A percentile compares a stretch with the other conserved stretches of the same genome.
phyloP scores from a whole-genome alignment of 2,797 vertebrate species.

The Loriculus beryllinus region DNA sequence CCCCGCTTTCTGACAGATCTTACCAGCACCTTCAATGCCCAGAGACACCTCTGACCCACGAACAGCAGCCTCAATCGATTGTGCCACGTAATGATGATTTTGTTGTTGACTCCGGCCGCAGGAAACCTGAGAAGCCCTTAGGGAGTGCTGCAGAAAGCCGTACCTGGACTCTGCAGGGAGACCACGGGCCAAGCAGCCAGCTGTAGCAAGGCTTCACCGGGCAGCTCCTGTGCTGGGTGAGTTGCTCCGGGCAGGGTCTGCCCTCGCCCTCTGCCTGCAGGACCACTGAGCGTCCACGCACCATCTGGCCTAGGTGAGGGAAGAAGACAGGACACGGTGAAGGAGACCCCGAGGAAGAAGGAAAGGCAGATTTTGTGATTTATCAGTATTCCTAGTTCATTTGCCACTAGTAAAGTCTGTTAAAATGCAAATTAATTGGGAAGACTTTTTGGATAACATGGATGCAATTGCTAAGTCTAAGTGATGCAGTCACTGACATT shows the following conservation, averaged over 20 bases:
- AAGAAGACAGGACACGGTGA: background rate
- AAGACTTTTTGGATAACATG: background rate
- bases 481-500: background rate
- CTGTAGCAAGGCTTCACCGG: slow-evolving; percentile 88
- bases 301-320: slow-evolving; percentile 80
- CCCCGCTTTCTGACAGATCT: background rate
- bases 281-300: slow-evolving; percentile 82
- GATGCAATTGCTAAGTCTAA: background rate
- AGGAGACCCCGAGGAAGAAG: background rate
- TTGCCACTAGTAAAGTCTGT: background rate
- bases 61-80: background rate
- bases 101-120: accelerated
- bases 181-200: slow-evolving; percentile 91
- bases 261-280: slow-evolving; percentile 87
- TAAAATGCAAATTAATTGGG: background rate
- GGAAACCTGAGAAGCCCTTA: background rate
- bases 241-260: slow-evolving; percentile 85
- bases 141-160: background rate
- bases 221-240: slow-evolving; percentile 87
- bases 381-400: background rate
- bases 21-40: background rate
- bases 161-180: slow-evolving; percentile 88
- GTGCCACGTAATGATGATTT: accelerated
- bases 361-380: background rate
- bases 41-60: background rate